phyloP scores from a whole-genome alignment of 2,888 invertebrate genomes.

The Tenthredo livida region DNA sequence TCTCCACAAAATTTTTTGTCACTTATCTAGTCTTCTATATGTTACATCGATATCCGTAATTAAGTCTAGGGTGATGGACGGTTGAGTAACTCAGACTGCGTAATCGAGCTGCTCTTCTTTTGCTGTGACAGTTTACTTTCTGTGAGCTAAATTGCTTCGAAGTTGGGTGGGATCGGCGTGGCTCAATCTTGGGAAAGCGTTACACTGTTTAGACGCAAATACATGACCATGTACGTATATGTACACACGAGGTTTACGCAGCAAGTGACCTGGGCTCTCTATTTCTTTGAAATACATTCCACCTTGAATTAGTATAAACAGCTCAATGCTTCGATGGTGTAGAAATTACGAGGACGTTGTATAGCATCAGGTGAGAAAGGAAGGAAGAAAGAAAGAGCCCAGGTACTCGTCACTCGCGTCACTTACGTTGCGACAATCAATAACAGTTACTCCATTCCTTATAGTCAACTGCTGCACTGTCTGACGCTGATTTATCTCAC shows the following conservation, averaged over 20 bases:
- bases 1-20: no score
- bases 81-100: conserved; percentile 7
- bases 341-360: conserved; percentile 18
- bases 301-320: conserved; percentile 34
- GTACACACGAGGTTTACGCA: not conserved
- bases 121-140: conserved; percentile 10
- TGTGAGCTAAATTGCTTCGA: not conserved
- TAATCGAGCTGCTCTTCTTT: conserved; percentile 7
- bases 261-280: conserved; percentile 13
- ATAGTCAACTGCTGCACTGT: not conserved
- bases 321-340: conserved; percentile 9
- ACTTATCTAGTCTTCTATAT: no score
- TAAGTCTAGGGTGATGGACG: not conserved
- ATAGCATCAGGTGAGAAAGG: not conserved
- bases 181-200: conserved; percentile 41
- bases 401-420: not conserved
- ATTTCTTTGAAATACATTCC: not conserved
- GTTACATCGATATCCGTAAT: no score
- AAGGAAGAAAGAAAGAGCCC: not conserved
- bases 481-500: not conserved
- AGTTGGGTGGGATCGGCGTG: conserved; percentile 4
- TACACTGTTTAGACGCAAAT: not conserved
- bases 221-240: not conserved
- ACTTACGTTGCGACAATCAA: not conserved
- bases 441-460: not conserved